Evolutionary conservation across 2,888 invertebrate genomes (phyloP).

Genomic region (Prosapia bicincta): DNA sequence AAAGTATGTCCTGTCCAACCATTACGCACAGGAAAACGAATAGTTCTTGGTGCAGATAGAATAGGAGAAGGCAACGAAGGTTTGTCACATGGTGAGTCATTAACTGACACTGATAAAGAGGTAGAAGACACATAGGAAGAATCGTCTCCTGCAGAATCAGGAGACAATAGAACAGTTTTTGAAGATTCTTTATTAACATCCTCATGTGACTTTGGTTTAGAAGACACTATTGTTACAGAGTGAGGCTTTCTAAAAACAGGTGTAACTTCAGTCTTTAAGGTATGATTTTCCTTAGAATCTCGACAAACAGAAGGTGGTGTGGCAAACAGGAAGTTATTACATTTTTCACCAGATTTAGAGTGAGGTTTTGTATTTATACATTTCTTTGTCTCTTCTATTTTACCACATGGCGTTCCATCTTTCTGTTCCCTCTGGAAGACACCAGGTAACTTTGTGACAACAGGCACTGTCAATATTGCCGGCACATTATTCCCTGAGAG

Average conservation of each 20-base stretch:
- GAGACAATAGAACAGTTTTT: background rate
- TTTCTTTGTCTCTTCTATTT: background rate
- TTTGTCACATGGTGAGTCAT: conserved; percentile 11
- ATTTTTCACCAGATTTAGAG: background rate
- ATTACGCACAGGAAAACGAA: conserved; percentile 66
- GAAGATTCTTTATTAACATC: background rate
- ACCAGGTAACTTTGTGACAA: conserved; percentile 17
- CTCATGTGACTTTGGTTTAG: background rate
- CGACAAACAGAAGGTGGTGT: background rate
- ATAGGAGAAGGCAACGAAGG: conserved; percentile 33
- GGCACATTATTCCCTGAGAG: conserved; percentile 23
- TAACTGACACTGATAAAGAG: conserved; percentile 14
- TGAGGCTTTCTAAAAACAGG: conserved; percentile 10
- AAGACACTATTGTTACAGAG: background rate
- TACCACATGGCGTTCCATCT: background rate
- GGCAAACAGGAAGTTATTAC: background rate
- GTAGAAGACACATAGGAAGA: background rate
- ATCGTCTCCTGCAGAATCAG: conserved; percentile 35
- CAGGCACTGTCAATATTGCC: conserved; percentile 12
- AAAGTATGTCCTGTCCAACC: conserved; percentile 35
- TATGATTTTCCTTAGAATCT: background rate
- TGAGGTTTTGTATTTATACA: background rate
- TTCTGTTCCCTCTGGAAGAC: conserved; percentile 19
- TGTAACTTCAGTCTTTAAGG: background rate
- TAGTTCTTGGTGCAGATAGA: conserved; percentile 60